These are phyloP conservation scores for Tricholaema leucomelas DNA, from an alignment of 2,113 vertebrate genomes.

Conservation along the genomic window DNA sequence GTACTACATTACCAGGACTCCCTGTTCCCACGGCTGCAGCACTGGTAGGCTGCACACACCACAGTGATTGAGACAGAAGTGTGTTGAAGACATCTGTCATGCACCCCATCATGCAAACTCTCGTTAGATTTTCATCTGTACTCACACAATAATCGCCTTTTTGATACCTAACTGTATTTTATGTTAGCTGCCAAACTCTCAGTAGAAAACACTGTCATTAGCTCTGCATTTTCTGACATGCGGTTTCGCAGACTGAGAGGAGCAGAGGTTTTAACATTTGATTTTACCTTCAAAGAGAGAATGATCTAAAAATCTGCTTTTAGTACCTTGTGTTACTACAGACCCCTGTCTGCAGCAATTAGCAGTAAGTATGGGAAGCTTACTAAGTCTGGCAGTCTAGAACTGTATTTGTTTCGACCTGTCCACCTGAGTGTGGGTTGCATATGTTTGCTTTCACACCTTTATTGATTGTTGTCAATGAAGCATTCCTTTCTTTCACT, in stretches of 20 bases:
- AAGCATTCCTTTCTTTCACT: not conserved
- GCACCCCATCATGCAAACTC: not conserved
- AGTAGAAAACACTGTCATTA: not conserved
- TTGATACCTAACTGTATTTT: not conserved
- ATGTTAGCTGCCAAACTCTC: not conserved
- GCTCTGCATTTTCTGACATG: not conserved
- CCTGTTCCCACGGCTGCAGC: not conserved
- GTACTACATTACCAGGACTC: too few relatives aligned
- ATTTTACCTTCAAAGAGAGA: slow-evolving; percentile 1
- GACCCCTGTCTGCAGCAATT: not conserved
- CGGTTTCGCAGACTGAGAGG: not conserved
- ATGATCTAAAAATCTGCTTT: not conserved
- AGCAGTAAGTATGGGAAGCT: not conserved
- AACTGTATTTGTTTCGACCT: not conserved
- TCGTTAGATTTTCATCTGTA: not conserved
- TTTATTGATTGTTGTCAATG: not conserved
- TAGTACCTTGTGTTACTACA: not conserved
- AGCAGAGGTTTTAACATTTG: slow-evolving; percentile 8
- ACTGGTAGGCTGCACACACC: not conserved
- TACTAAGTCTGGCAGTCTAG: not conserved
- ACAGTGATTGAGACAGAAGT: not conserved
- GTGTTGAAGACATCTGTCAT: not conserved
- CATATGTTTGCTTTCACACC: not conserved
- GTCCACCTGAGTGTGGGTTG: not conserved
- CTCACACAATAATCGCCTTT: not conserved